phyloP scores from a whole-genome alignment of 2,113 vertebrate species.

The Etia nguti region DNA sequence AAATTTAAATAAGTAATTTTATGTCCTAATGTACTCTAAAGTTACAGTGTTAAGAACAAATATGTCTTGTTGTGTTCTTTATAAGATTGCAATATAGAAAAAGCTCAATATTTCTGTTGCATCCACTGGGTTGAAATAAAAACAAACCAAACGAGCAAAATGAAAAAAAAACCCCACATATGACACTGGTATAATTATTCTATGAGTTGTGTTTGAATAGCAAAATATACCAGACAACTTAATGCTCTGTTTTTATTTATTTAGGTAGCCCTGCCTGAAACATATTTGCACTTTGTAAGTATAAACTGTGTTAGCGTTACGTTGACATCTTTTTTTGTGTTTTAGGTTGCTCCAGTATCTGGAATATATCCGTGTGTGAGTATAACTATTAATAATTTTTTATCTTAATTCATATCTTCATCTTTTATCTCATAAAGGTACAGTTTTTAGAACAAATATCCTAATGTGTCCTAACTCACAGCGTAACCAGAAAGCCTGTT shows the following conservation, averaged over 20 bases:
- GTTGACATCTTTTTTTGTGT: not conserved
- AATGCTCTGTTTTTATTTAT: not conserved
- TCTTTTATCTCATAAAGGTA: not conserved
- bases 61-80: not conserved
- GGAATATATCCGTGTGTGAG: not conserved
- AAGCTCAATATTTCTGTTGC: not conserved
- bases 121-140: not conserved
- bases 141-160: not conserved
- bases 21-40: not conserved
- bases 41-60: not conserved
- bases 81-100: not conserved
- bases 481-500: not conserved
- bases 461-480: not conserved
- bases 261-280: not conserved
- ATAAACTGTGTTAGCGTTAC: not conserved
- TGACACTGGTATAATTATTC: not conserved
- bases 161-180: rapidly evolving
- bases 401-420: not conserved
- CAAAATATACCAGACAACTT: not conserved
- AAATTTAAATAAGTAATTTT: not conserved
- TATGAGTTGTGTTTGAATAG: not conserved
- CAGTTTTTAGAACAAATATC: not conserved
- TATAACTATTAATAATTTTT: not conserved
- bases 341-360: not conserved
- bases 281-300: not conserved